These are phyloP conservation scores for Drosophila kokeensis DNA, from an alignment of 2,888 invertebrate genomes.

Conservation along the genomic window DNA sequence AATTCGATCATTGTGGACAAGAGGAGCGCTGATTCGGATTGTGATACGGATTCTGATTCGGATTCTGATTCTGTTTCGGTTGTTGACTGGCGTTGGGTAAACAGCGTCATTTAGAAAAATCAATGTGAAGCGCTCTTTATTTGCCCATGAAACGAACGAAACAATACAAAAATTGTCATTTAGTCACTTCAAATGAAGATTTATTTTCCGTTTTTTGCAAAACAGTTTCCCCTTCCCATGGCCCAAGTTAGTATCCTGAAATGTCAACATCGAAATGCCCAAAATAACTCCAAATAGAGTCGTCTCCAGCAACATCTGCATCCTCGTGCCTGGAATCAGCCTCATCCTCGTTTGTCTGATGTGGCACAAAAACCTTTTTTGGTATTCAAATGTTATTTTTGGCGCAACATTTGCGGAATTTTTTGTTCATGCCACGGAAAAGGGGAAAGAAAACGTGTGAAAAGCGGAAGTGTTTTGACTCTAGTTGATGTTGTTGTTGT, in stretches of 20 bases:
- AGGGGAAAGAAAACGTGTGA: conserved; percentile 58
- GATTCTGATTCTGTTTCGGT: conserved; percentile 20
- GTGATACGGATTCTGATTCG: neutral
- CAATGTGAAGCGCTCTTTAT: conserved; percentile 45
- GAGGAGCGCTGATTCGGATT: conserved; percentile 24
- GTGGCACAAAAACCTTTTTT: conserved; percentile 69
- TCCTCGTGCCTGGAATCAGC: conserved; percentile 11
- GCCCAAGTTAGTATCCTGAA: neutral
- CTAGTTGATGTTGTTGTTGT: conserved; percentile 34
- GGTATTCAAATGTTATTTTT: conserved; percentile 76
- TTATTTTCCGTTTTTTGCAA: conserved; percentile 15
- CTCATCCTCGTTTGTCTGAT: conserved; percentile 52
- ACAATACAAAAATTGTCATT: conserved; percentile 60
- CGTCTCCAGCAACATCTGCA: conserved; percentile 48
- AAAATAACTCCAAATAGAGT: conserved; percentile 61
- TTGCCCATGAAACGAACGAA: conserved; percentile 43
- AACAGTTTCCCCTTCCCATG: neutral
- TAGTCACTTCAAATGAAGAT: conserved; percentile 61
- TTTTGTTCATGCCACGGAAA: conserved; percentile 20
- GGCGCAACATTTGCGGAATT: conserved; percentile 70
- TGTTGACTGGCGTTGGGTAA: conserved; percentile 44
- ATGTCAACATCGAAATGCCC: conserved; percentile 38
- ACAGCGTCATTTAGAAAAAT: conserved; percentile 66
- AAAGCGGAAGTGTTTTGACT: conserved; percentile 66
- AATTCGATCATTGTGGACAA: conserved; percentile 48